Evolutionary conservation across 2,888 invertebrate species (phyloP).

Genomic region (Drosophila nigricruria): DNA sequence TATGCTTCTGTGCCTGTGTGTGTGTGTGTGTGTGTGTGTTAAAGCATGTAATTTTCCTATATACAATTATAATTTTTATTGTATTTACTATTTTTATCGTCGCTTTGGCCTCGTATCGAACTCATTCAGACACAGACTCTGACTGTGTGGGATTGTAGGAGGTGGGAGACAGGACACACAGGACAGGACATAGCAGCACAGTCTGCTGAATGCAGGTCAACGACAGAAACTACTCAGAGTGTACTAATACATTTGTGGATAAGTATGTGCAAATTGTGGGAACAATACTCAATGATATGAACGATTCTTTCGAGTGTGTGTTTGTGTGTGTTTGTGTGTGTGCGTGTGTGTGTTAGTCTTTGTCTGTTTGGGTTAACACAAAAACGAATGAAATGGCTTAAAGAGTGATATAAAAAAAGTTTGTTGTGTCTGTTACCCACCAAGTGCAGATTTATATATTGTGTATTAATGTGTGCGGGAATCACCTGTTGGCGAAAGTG

Average conservation of each 20-base stretch:
- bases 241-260: slow-evolving; percentile 31
- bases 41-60: slow-evolving; percentile 74
- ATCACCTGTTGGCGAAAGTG: slow-evolving; percentile 13
- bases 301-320: slow-evolving; percentile 32
- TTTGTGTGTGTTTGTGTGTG: slow-evolving; percentile 8
- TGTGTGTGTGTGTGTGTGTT: slow-evolving; percentile 29
- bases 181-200: slow-evolving; percentile 29
- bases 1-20: not conserved
- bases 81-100: slow-evolving; percentile 83
- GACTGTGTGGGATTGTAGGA: slow-evolving; percentile 35
- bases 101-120: slow-evolving; percentile 78
- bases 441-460: slow-evolving; percentile 24
- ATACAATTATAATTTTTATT: slow-evolving; percentile 83
- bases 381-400: slow-evolving; percentile 62
- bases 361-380: slow-evolving; percentile 66
- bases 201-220: slow-evolving; percentile 83
- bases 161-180: slow-evolving; percentile 35
- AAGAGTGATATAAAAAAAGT: slow-evolving; percentile 52
- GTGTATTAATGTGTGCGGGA: slow-evolving; percentile 24
- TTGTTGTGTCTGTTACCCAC: slow-evolving; percentile 60
- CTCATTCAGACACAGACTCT: slow-evolving; percentile 65
- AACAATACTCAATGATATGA: slow-evolving; percentile 41
- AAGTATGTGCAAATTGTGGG: slow-evolving; percentile 40
- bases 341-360: slow-evolving; percentile 8
- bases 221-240: slow-evolving; percentile 76